Base-by-base conservation (phyloP, 2,797 vertebrate species). In the Pipistrellus kuhlii region DNA sequence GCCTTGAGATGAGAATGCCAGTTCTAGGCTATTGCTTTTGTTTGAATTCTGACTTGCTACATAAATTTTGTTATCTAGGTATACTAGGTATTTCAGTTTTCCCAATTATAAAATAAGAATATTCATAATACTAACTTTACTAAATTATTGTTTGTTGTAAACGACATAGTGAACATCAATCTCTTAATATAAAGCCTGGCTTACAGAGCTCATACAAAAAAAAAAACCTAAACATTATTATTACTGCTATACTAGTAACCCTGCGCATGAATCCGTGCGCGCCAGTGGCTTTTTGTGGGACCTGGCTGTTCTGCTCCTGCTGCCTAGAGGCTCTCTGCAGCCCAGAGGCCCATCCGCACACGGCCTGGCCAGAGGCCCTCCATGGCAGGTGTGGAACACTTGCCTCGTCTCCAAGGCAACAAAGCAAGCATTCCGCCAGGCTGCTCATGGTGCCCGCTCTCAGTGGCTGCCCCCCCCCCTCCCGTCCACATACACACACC, bases 111-210 rank as follows among this genome's bases (percentile, higher is more conserved):
- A 88, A 95, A 51, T 73, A 59, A 51, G 21, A 96, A 27, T 81
- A 35, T 78, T 88, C 71, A 44, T 84, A 88, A 13, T 82, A 13
- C 51, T 85, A 80, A 35, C 23, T 78, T 88, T 53, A 72, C 46
- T 94, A 30, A 53, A 20, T 95, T 87, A 35, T 77, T 88, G 38
- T 3, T 94, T 91, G 53, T 84, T 78, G 68, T 88, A 92, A 94
- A 81, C 92, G 78, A 38, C 32, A 21, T 1, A 91, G 17, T 73
- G 21, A 30, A 51, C 38, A 11, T 62, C 20, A 30, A 0, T 59
- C 53, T 85, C 51, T 71, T 51, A 95, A 51, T 73, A 35, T 48
- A 86, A 21, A 88, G 20, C 21, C 21, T 93, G 53, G n/a, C 10
- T 75, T 64, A 44, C 46, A 62, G 32, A 92, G n/a, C 57, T 88